Evolutionary conservation across 2,888 invertebrate genomes (phyloP).

Genomic region (Apotomis turbidana): DNA sequence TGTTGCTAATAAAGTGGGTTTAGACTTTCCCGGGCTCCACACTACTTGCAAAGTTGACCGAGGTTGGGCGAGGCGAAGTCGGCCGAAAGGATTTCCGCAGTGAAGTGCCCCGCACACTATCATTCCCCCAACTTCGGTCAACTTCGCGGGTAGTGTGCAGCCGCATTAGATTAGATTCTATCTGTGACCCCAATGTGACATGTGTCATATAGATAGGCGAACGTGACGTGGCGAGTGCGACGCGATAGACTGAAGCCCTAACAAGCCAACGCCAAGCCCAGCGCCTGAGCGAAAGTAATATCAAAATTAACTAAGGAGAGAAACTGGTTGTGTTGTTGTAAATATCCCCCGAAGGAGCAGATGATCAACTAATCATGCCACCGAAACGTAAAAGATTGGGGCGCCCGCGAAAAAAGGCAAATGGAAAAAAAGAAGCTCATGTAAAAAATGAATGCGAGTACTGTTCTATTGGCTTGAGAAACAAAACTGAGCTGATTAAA

Average conservation of each 20-base stretch:
- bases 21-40: no score
- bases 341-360: conserved; percentile 51
- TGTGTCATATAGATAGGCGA: conserved; percentile 1
- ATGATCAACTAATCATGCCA: conserved; percentile 61
- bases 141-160: no score
- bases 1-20: no score
- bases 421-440: conserved; percentile 51
- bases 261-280: conserved; percentile 42
- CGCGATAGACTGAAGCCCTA: conserved; percentile 24
- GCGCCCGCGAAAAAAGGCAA: conserved; percentile 52
- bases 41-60: no score
- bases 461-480: conserved; percentile 13
- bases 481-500: conserved; percentile 12
- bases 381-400: conserved; percentile 64
- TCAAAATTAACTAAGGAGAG: conserved; percentile 62
- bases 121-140: no score
- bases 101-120: no score
- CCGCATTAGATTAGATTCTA: neutral
- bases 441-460: conserved; percentile 42
- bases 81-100: no score
- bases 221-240: conserved; percentile 34
- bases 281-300: conserved; percentile 81
- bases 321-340: conserved; percentile 54
- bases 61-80: no score
- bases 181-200: conserved; percentile 19